Evolutionary conservation across 1,140 invertebrate genomes (phyloP).

Genomic region (Zaprionus ornatus): DNA sequence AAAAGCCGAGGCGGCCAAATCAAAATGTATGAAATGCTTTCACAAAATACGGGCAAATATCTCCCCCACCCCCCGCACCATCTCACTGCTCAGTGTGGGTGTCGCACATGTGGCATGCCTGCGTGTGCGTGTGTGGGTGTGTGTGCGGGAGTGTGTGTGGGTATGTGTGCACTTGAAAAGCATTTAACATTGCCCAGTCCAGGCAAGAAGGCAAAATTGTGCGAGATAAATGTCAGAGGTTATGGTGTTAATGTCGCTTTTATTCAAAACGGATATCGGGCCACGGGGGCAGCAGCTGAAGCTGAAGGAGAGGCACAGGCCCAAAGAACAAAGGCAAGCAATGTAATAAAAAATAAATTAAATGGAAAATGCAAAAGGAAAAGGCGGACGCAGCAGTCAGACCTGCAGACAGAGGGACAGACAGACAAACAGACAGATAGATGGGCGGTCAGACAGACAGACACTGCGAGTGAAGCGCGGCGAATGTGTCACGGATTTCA

Average conservation of each 20-base stretch:
- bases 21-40: conserved; percentile 57
- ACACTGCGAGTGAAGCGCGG: conserved; percentile 56
- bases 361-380: conserved; percentile 74
- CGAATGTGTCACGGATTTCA: conserved; percentile 82
- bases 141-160: conserved; percentile 28
- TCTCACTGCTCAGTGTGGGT: not conserved
- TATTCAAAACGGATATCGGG: conserved; percentile 79
- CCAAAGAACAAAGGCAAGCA: conserved; percentile 60
- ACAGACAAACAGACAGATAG: not conserved
- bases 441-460: not conserved
- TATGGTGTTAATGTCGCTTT: conserved; percentile 81
- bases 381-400: conserved; percentile 25
- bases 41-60: conserved; percentile 33
- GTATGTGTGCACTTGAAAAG: conserved; percentile 54
- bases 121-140: conserved; percentile 22
- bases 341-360: conserved; percentile 81
- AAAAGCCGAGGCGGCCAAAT: conserved; percentile 41
- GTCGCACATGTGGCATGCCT: conserved; percentile 40
- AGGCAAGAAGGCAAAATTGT: conserved; percentile 33
- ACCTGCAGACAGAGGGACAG: conserved; percentile 20
- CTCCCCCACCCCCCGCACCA: too few species aligned
- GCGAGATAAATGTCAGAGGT: conserved; percentile 74
- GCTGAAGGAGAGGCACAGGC: not conserved
- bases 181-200: conserved; percentile 52
- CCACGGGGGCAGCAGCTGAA: not conserved